These are phyloP conservation scores for Sebastes baramenuke DNA, from an alignment of 2,797 vertebrate species.

Conservation along the genomic window DNA sequence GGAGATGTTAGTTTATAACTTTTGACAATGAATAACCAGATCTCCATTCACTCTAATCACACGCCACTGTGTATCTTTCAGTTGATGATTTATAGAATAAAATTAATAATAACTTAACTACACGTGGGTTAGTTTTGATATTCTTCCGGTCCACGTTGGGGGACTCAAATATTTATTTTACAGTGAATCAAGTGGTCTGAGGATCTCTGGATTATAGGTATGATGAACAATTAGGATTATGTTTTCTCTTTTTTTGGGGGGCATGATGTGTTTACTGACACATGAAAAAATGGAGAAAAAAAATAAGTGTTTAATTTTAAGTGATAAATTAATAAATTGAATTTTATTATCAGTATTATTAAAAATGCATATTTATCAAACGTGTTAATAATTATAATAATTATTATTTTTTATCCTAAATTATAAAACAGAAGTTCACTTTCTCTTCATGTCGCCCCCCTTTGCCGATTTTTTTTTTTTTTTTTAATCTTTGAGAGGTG, in stretches of 20 bases:
- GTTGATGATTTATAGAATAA: slow-evolving; percentile 99
- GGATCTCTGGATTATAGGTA: too few relatives aligned
- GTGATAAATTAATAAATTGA: neutral
- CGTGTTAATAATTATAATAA: neutral
- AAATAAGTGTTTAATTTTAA: neutral
- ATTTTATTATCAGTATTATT: neutral
- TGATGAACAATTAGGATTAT: neutral
- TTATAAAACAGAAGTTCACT: neutral
- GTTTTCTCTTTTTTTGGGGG: neutral
- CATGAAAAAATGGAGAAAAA: neutral
- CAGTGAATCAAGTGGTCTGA: slow-evolving; percentile 1
- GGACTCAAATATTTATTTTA: slow-evolving; percentile 49
- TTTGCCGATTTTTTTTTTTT: slow-evolving; percentile 4
- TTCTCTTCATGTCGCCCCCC: slow-evolving; percentile 2
- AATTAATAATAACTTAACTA: slow-evolving; percentile 94
- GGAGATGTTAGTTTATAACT: slow-evolving; percentile 89
- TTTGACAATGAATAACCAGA: slow-evolving; percentile 95
- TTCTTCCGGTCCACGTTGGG: slow-evolving; percentile 48
- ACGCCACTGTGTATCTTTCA: slow-evolving; percentile 94
- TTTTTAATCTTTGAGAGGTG: slow-evolving; percentile 41
- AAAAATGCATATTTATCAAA: neutral
- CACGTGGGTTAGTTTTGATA: slow-evolving; percentile 91
- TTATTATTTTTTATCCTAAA: neutral
- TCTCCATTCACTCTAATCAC: slow-evolving; percentile 91
- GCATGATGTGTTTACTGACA: neutral